Percentiles rank a stretch among this genome's conserved stretches.
Evolutionary conservation across 2,797 vertebrate species (phyloP).

Genomic region (Tapera naevia): DNA sequence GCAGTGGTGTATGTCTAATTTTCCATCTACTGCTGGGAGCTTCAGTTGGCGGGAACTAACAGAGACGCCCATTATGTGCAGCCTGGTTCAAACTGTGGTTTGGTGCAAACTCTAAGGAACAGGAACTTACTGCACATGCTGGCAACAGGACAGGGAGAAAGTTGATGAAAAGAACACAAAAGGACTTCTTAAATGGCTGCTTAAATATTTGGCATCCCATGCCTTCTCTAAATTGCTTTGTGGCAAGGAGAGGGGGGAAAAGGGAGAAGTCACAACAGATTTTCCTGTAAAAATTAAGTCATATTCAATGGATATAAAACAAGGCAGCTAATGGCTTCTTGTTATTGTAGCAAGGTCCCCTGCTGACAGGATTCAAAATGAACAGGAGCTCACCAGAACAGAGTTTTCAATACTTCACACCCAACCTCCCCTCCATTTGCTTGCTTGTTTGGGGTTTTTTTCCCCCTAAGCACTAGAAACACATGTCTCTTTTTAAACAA

Average conservation of each 20-base stretch:
- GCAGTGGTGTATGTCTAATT: slow-evolving; percentile 80
- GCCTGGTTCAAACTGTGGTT: slow-evolving; percentile 75
- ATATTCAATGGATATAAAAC: neutral
- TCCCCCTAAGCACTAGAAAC: neutral
- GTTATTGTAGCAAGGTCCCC: neutral
- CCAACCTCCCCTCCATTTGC: neutral
- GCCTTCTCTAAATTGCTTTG: slow-evolving; percentile 23
- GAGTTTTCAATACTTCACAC: neutral
- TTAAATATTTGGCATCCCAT: slow-evolving; percentile 57
- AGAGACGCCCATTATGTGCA: slow-evolving; percentile 78
- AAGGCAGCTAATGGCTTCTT: neutral
- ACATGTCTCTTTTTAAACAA: neutral
- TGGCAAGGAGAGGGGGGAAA: neutral
- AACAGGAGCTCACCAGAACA: neutral
- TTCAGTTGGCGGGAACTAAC: slow-evolving; percentile 77
- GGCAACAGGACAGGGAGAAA: slow-evolving; percentile 64
- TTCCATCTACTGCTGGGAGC: slow-evolving; percentile 78
- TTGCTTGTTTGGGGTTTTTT: too few relatives aligned
- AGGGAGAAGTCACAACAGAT: neutral
- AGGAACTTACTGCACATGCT: slow-evolving; percentile 69
- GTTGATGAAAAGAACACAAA: slow-evolving; percentile 70
- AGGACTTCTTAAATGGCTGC: slow-evolving; percentile 51
- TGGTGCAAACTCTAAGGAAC: slow-evolving; percentile 70
- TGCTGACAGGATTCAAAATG: neutral
- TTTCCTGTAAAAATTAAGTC: slow-evolving; percentile 18